These are phyloP conservation scores for Aotus griseimembra DNA, from an alignment of 2,797 vertebrate genomes.

Conservation along the genomic window DNA sequence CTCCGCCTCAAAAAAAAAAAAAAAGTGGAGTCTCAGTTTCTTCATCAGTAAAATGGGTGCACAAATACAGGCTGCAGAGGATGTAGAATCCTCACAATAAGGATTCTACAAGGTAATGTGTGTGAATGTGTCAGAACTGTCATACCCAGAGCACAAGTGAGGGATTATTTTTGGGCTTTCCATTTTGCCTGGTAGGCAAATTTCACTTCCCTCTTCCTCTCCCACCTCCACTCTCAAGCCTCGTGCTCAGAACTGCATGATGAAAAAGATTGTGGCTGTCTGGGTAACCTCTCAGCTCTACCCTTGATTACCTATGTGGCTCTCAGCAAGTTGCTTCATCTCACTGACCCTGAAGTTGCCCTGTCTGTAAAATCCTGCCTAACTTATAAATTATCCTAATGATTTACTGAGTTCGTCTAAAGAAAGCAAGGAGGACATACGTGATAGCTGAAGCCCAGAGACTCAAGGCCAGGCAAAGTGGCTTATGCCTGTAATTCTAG, in stretches of 20 bases:
- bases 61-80: background rate
- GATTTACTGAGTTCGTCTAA: background rate
- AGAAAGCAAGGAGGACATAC: background rate
- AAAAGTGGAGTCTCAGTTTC: background rate
- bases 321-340: background rate
- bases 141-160: background rate
- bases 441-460: background rate
- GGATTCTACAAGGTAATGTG: background rate
- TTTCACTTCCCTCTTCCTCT: background rate
- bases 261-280: background rate
- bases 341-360: background rate
- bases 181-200: background rate
- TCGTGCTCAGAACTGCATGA: background rate
- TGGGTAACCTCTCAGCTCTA: background rate
- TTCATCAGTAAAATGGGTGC: conserved; percentile 19
- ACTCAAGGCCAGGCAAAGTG: background rate
- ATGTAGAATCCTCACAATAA: background rate
- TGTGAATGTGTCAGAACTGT: background rate
- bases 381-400: background rate
- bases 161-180: background rate
- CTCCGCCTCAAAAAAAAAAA: background rate
- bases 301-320: background rate
- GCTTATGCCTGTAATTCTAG: too few species aligned
- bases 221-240: background rate
- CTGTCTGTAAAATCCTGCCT: background rate